Evolutionary conservation across 92 coral and sea anemone species (phyloP).

Genomic region (Phenganax subtilis): DNA sequence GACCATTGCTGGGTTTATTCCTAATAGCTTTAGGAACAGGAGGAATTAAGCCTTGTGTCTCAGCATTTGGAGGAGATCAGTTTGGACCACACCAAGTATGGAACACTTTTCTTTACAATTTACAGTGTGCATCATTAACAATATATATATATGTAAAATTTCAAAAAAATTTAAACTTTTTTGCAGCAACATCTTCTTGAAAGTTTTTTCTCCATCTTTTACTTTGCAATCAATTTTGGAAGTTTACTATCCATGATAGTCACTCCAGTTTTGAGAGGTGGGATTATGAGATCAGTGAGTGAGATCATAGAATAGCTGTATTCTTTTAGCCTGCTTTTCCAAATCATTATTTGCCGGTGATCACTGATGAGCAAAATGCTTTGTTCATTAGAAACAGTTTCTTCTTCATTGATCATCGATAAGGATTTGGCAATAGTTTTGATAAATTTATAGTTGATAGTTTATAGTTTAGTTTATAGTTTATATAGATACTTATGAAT

Average conservation of each 20-base stretch:
- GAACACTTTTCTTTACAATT: not conserved
- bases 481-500: too few species aligned
- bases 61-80: constrained; percentile 99
- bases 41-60: constrained; percentile 96
- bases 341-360: too few species aligned
- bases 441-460: too few species aligned
- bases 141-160: not conserved
- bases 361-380: too few species aligned
- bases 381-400: too few species aligned
- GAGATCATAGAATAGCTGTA: too few species aligned
- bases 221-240: constrained; percentile 98
- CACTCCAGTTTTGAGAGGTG: constrained; percentile 92
- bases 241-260: constrained; percentile 90
- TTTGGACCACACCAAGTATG: constrained; percentile 78
- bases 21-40: constrained; percentile 95
- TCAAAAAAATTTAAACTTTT: not conserved
- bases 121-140: not conserved
- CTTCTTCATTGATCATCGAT: too few species aligned
- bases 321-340: too few species aligned
- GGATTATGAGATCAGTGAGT: not conserved
- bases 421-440: not conserved
- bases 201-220: constrained; percentile 93
- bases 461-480: too few species aligned
- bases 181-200: constrained; percentile 83
- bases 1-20: constrained; percentile 84